A percentile compares a stretch with the other conserved stretches of the same genome.
These are phyloP conservation scores for Philereme vetulata DNA, from an alignment of 2,888 invertebrate species.

Conservation along the genomic window DNA sequence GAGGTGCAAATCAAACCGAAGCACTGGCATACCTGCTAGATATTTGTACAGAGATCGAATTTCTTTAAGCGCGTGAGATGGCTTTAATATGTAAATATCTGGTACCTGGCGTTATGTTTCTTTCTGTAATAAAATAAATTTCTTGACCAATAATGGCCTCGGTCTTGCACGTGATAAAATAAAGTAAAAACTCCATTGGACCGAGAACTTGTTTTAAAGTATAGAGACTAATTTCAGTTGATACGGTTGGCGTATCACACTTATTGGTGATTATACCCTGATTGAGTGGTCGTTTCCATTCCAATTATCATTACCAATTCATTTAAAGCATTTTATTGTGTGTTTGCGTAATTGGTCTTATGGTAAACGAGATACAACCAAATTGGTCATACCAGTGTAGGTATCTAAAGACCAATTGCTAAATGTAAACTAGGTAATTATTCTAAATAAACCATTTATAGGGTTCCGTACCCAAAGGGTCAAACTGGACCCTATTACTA, in stretches of 20 bases:
- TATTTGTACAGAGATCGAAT: conserved; percentile 4
- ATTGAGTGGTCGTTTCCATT: conserved; percentile 56
- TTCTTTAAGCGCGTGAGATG: conserved; percentile 5
- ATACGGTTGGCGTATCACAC: conserved; percentile 56
- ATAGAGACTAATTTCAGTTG: conserved; percentile 55
- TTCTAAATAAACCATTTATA: too few species aligned
- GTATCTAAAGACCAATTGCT: too few species aligned
- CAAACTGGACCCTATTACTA: too few species aligned
- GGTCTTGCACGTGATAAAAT: conserved; percentile 21
- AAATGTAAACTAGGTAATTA: too few species aligned
- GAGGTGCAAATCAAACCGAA: conserved; percentile 17
- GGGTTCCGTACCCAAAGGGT: too few species aligned
- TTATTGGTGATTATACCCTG: conserved; percentile 54
- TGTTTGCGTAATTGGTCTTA: conserved; percentile 45
- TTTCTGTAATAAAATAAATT: conserved; percentile 17
- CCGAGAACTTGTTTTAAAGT: conserved; percentile 48
- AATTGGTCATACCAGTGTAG: conserved; percentile 3
- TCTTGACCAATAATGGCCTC: conserved; percentile 16
- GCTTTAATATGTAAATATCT: conserved; percentile 7
- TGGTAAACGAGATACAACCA: conserved; percentile 37
- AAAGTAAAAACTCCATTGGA: conserved; percentile 28
- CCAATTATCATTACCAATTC: conserved; percentile 51
- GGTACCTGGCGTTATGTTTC: background rate
- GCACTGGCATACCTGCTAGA: conserved; percentile 8
- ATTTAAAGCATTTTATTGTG: conserved; percentile 40